A percentile compares a stretch with the other conserved stretches of the same genome.
These are phyloP conservation scores for Argyrosomus japonicus DNA, from an alignment of 2,113 vertebrate genomes.

Conservation along the genomic window DNA sequence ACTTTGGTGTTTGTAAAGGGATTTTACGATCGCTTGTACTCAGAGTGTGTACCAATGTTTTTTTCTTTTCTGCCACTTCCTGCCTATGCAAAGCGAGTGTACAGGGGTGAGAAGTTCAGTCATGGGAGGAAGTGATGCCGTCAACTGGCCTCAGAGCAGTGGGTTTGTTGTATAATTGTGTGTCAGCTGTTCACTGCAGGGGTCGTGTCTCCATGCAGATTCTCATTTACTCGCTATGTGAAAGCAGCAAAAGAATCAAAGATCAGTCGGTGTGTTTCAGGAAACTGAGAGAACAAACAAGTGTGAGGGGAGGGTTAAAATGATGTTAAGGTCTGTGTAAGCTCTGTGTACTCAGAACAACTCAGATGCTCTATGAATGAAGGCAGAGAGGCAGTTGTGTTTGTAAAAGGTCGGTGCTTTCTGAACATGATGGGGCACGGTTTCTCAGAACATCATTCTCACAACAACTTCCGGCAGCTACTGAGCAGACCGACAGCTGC, in stretches of 20 bases:
- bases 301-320: not conserved
- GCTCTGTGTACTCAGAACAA: slow-evolving; percentile 2
- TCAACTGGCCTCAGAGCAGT: slow-evolving; percentile 29
- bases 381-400: not conserved
- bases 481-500: not conserved
- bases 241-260: slow-evolving; percentile 40
- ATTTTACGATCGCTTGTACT: not conserved
- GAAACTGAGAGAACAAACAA: not conserved
- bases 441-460: not conserved
- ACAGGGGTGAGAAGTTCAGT: slow-evolving; percentile 62
- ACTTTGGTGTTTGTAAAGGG: slow-evolving; percentile 20
- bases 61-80: slow-evolving; percentile 43
- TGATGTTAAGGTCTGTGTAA: not conserved
- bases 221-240: slow-evolving; percentile 69
- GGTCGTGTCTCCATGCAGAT: slow-evolving; percentile 50
- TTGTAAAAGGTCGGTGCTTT: slow-evolving; percentile 24
- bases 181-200: slow-evolving; percentile 53
- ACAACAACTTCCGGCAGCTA: slow-evolving; percentile 9
- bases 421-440: not conserved
- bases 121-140: slow-evolving; percentile 65
- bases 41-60: not conserved
- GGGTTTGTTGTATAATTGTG: slow-evolving; percentile 31
- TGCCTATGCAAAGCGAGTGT: slow-evolving; percentile 52
- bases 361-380: not conserved
- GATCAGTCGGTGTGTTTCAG: not conserved